Evolutionary conservation across 2,888 invertebrate genomes (phyloP).

Genomic region (Crematogaster levior): DNA sequence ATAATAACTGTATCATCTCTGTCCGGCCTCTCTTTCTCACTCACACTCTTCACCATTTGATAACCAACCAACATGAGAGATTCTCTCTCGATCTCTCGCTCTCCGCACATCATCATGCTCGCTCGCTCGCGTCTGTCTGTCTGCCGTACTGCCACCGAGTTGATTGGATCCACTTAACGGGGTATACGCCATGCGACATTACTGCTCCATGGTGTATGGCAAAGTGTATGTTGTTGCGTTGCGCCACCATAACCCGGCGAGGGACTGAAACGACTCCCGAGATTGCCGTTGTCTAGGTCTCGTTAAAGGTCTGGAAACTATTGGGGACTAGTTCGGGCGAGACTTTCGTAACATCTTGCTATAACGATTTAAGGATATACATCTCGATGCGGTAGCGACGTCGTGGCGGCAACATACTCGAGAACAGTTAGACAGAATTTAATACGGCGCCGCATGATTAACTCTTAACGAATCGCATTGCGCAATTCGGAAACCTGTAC

Average conservation of each 20-base stretch:
- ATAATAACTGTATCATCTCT: slow-evolving; percentile 81
- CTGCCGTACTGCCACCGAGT: slow-evolving; percentile 80
- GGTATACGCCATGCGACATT: slow-evolving; percentile 83
- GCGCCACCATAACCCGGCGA: slow-evolving; percentile 79
- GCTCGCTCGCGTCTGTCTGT: slow-evolving; percentile 69
- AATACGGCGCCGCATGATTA: slow-evolving; percentile 48
- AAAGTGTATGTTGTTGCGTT: slow-evolving; percentile 77
- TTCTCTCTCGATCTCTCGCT: slow-evolving; percentile 33
- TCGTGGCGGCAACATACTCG: not conserved
- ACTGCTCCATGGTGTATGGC: slow-evolving; percentile 84
- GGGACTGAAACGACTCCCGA: slow-evolving; percentile 76
- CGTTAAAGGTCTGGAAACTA: slow-evolving; percentile 61
- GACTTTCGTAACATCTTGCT: slow-evolving; percentile 62
- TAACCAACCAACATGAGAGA: slow-evolving; percentile 28
- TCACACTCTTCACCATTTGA: slow-evolving; percentile 54
- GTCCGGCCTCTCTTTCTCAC: slow-evolving; percentile 47
- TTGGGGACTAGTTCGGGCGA: slow-evolving; percentile 55
- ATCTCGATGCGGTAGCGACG: slow-evolving; percentile 16
- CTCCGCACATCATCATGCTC: slow-evolving; percentile 57
- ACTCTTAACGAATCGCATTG: slow-evolving; percentile 25
- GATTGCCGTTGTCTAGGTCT: slow-evolving; percentile 68
- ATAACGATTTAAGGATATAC: slow-evolving; percentile 53
- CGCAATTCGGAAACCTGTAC: not conserved
- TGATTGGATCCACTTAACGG: slow-evolving; percentile 85
- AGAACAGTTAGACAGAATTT: slow-evolving; percentile 41